These are phyloP conservation scores for Psilanteris sp. DNA, from an alignment of 1,140 invertebrate species.

Conservation along the genomic window DNA sequence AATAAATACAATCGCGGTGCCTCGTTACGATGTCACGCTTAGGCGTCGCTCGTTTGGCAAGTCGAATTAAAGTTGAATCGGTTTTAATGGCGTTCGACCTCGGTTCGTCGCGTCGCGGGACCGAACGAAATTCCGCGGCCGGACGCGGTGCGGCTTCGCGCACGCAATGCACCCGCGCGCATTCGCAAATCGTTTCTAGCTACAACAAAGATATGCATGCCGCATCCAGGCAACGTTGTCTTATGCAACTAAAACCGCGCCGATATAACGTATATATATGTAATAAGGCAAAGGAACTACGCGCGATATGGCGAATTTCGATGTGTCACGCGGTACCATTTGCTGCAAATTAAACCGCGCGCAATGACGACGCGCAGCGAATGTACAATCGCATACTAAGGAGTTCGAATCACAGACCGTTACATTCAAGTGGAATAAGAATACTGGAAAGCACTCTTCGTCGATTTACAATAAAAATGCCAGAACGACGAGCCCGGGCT, in stretches of 20 bases:
- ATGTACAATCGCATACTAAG: constrained; percentile 27
- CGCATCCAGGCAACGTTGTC: constrained; percentile 15
- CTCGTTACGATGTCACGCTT: constrained; percentile 18
- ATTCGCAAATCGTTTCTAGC: constrained; percentile 35
- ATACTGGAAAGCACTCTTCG: not conserved
- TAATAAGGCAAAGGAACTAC: constrained; percentile 52
- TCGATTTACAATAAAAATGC: not conserved
- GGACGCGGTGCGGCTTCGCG: too few species aligned
- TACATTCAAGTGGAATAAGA: constrained; percentile 44
- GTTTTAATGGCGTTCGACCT: too few species aligned
- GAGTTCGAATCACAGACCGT: constrained; percentile 57
- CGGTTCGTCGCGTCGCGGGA: too few species aligned
- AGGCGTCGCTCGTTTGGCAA: constrained; percentile 18
- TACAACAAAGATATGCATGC: constrained; percentile 53
- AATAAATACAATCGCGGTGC: constrained; percentile 47
- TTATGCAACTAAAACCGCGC: constrained; percentile 25
- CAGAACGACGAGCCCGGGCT: too few species aligned
- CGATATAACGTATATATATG: too few species aligned
- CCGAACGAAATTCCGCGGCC: too few species aligned
- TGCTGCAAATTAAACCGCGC: constrained; percentile 27
- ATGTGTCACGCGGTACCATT: constrained; percentile 16
- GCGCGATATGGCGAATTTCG: constrained; percentile 44
- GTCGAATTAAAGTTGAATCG: too few species aligned
- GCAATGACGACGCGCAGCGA: too few species aligned
- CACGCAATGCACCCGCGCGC: too few species aligned